Evolutionary conservation across 2,888 invertebrate genomes (phyloP).

Genomic region (Vanessa cardui): DNA sequence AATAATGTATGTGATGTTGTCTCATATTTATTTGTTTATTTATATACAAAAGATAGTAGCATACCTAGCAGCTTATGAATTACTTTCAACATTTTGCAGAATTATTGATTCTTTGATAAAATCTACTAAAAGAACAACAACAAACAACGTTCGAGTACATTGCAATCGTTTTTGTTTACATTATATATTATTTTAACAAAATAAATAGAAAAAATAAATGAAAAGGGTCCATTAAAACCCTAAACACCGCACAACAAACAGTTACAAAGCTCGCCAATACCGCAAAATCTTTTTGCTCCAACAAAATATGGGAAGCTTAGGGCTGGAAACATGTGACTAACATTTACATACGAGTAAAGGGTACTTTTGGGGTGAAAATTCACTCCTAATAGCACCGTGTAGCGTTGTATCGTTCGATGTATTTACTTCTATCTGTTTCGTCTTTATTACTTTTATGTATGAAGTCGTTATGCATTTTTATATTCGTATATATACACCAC

Average conservation of each 20-base stretch:
- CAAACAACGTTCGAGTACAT: no score
- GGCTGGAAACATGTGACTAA: conserved; percentile 33
- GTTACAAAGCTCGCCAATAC: conserved; percentile 35
- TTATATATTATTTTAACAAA: background rate
- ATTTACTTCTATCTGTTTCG: background rate
- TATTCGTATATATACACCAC: no score
- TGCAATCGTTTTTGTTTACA: background rate
- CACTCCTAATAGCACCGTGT: conserved; percentile 3
- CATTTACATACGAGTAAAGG: conserved; percentile 39
- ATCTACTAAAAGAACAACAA: no score
- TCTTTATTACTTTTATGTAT: no score
- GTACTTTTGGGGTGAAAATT: conserved; percentile 14
- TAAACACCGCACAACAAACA: conserved; percentile 32
- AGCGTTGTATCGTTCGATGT: background rate
- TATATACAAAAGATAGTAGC: no score
- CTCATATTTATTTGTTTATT: no score
- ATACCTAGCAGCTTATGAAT: no score
- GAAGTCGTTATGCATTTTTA: no score
- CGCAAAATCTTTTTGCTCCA: conserved; percentile 36
- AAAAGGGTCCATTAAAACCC: conserved; percentile 15
- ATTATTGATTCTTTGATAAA: no score
- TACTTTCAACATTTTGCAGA: no score
- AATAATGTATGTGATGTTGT: no score
- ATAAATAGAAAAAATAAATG: conserved; percentile 1
- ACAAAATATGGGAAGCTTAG: conserved; percentile 32